phyloP scores from a whole-genome alignment of 2,797 vertebrate species.

The Gastrophryne carolinensis region DNA sequence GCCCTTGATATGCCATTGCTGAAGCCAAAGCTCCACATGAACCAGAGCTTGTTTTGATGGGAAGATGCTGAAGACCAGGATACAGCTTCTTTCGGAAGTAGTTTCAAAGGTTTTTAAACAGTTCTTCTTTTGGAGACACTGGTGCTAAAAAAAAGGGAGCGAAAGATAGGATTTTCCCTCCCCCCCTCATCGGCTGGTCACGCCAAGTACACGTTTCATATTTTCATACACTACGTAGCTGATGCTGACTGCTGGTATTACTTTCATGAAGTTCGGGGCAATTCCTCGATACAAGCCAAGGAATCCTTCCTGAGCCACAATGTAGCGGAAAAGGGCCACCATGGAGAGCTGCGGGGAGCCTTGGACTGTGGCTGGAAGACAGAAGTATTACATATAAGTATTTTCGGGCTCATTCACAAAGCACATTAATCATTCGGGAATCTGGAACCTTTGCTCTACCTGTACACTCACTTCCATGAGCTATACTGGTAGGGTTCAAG shows the following conservation, averaged over 20 bases:
- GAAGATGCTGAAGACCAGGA: background rate
- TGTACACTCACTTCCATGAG: no score
- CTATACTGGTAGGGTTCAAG: no score
- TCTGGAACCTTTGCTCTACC: no score
- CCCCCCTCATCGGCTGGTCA: conserved; percentile 63
- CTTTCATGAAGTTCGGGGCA: conserved; percentile 72
- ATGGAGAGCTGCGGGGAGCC: conserved; percentile 64
- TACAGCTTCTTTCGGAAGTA: background rate
- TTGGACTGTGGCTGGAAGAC: conserved; percentile 58
- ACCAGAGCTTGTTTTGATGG: background rate
- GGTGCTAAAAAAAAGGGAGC: no score
- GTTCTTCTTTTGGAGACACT: background rate
- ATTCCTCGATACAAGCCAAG: conserved; percentile 68
- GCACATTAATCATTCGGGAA: no score
- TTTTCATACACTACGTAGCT: conserved; percentile 72
- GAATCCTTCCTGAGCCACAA: conserved; percentile 64
- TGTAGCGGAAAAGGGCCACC: conserved; percentile 64
- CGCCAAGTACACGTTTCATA: conserved; percentile 68
- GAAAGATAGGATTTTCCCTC: no score
- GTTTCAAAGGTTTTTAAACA: background rate
- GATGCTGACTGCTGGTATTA: conserved; percentile 70
- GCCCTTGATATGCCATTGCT: no score
- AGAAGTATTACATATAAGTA: background rate
- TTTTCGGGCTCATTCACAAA: no score
- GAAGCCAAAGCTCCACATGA: background rate